Evolutionary conservation across 2,888 invertebrate species (phyloP).

Genomic region (Pollenia griseotomentosa): DNA sequence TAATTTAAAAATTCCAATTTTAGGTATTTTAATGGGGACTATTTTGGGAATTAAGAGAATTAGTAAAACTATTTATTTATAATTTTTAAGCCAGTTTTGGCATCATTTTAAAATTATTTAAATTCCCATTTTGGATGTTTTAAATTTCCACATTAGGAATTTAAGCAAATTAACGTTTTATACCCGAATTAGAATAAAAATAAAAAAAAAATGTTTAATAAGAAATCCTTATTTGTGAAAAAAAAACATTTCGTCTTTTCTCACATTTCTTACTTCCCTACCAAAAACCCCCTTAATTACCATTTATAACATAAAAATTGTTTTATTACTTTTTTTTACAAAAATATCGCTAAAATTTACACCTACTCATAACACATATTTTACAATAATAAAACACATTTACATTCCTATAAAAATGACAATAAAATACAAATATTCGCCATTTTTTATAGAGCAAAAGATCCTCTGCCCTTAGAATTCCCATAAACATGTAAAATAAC

Average conservation of each 20-base stretch:
- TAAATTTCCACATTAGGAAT: background rate
- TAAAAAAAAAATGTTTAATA: no score
- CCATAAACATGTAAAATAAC: conserved; percentile 11
- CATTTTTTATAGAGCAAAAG: conserved; percentile 1
- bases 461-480: background rate
- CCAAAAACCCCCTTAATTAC: no score
- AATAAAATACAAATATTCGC: conserved; percentile 16
- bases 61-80: no score
- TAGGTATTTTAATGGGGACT: background rate
- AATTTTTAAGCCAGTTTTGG: no score
- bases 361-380: conserved; percentile 21
- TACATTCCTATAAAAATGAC: conserved; percentile 18
- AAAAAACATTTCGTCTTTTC: no score
- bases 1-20: background rate
- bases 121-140: conserved; percentile 6
- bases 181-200: no score
- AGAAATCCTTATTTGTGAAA: no score
- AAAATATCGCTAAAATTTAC: background rate
- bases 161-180: background rate
- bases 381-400: conserved; percentile 11
- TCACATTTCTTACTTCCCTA: no score
- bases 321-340: conserved; percentile 28
- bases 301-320: no score
- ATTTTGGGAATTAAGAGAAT: background rate
- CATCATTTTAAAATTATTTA: background rate